Evolutionary conservation across 2,888 invertebrate species (phyloP).

Genomic region (Tenthredo scrophulariae): DNA sequence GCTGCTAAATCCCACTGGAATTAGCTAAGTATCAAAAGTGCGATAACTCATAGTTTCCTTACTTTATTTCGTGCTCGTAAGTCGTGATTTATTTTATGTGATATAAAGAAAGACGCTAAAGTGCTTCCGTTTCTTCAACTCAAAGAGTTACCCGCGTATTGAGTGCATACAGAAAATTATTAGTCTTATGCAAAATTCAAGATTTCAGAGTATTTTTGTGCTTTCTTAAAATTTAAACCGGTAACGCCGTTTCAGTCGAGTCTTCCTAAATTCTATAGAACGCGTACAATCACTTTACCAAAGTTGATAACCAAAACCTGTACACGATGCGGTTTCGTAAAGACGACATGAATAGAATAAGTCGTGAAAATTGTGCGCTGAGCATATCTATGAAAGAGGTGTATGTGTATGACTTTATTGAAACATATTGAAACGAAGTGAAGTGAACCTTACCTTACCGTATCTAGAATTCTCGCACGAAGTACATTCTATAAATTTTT

Average conservation of each 20-base stretch:
- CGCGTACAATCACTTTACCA: not conserved
- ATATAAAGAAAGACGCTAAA: not conserved
- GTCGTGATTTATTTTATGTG: constrained; percentile 1
- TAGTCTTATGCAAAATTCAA: not conserved
- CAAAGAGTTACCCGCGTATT: not conserved
- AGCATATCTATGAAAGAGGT: not conserved
- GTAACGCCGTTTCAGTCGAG: not conserved
- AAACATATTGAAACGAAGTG: constrained; percentile 30
- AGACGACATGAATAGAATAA: not conserved
- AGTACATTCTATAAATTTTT: not conserved
- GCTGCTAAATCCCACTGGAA: constrained; percentile 24
- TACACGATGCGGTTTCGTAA: not conserved
- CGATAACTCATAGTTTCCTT: constrained; percentile 8
- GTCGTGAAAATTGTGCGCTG: constrained; percentile 12
- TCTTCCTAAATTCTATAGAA: not conserved
- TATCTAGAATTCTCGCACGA: not conserved
- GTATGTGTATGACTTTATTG: not conserved
- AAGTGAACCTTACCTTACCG: not conserved
- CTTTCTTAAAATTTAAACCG: not conserved
- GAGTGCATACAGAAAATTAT: not conserved
- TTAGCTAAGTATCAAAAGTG: not conserved
- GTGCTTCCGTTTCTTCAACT: not conserved
- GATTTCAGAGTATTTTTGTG: not conserved
- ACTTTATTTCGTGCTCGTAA: constrained; percentile 34
- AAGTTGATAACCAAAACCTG: constrained; percentile 17